These are phyloP conservation scores for Simalia tracyae DNA, from an alignment of 2,797 vertebrate genomes.

Conservation along the genomic window DNA sequence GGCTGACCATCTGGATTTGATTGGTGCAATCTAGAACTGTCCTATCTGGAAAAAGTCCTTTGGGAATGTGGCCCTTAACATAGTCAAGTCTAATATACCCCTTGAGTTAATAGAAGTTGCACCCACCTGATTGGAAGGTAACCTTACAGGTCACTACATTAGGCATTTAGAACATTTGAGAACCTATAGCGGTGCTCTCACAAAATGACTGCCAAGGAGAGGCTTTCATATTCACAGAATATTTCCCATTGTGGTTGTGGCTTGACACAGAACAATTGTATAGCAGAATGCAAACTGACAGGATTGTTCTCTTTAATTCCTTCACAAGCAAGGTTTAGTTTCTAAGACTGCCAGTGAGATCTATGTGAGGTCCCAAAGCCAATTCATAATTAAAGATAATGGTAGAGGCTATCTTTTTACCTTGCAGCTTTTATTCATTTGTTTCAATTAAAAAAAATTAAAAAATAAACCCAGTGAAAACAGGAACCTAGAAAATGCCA, in stretches of 20 bases:
- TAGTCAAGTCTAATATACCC: background rate
- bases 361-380: background rate
- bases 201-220: background rate
- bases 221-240: background rate
- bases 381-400: background rate
- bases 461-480: background rate
- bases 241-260: background rate
- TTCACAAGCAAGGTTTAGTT: background rate
- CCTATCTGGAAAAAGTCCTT: no score
- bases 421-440: background rate
- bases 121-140: background rate
- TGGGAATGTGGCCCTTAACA: no score
- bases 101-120: background rate
- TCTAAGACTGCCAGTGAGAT: background rate
- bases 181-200: background rate
- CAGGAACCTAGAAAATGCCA: background rate
- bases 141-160: background rate
- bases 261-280: background rate
- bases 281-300: background rate
- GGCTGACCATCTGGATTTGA: background rate
- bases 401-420: background rate
- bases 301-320: background rate
- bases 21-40: background rate
- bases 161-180: background rate
- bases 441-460: background rate